Percentiles rank a stretch among this genome's conserved stretches.
These are phyloP conservation scores for Tragelaphus imberbis DNA, from an alignment of 2,113 vertebrate genomes.

Conservation along the genomic window DNA sequence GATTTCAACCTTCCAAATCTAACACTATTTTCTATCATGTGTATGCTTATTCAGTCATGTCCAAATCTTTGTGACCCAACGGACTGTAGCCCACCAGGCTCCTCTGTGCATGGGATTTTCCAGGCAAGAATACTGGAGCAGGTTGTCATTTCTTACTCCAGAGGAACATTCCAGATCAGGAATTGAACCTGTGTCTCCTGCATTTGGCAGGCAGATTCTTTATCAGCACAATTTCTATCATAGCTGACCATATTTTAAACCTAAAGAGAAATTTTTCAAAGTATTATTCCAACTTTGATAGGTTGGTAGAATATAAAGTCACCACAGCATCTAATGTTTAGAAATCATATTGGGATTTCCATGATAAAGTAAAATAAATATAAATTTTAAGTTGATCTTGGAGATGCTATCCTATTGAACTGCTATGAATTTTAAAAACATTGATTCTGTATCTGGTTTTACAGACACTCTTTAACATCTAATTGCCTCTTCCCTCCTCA, in stretches of 20 bases:
- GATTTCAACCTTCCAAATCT: not conserved
- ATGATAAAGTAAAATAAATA: not conserved
- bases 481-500: not conserved
- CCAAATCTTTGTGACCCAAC: not conserved
- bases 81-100: not conserved
- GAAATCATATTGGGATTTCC: not conserved
- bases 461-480: not conserved
- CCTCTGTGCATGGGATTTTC: not conserved
- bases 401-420: not conserved
- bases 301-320: not conserved
- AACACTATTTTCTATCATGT: not conserved
- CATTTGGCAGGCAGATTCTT: not conserved
- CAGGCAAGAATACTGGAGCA: not conserved
- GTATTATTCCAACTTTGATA: not conserved
- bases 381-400: not conserved
- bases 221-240: not conserved
- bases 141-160: not conserved
- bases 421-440: not conserved
- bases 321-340: not conserved
- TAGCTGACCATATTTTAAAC: not conserved
- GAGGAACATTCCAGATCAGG: not conserved
- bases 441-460: not conserved
- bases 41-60: not conserved
- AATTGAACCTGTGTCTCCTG: not conserved
- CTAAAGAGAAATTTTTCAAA: not conserved